A percentile compares a stretch with the other conserved stretches of the same genome.
phyloP scores from a whole-genome alignment of 2,113 vertebrate species.

The Forbesichthys agassizii region DNA sequence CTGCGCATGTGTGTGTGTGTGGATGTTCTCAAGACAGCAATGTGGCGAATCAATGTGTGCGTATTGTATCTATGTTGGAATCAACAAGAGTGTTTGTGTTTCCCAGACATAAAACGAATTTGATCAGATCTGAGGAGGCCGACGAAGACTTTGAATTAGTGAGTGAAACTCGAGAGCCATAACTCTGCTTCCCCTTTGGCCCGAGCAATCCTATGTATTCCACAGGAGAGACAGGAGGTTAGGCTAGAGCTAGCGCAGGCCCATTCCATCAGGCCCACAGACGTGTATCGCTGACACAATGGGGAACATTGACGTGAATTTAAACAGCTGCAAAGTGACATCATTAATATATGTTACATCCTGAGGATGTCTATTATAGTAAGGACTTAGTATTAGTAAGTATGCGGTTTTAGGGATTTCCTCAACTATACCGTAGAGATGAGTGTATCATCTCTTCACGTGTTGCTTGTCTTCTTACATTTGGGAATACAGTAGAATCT shows the following conservation, averaged over 20 bases:
- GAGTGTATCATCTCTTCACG: background rate
- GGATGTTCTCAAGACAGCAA: slow-evolving; percentile 31
- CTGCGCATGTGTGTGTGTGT: slow-evolving; percentile 30
- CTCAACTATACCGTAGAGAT: background rate
- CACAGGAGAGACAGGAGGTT: slow-evolving; percentile 44
- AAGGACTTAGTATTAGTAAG: slow-evolving; percentile 5
- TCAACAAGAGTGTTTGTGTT: slow-evolving; percentile 50
- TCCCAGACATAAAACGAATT: slow-evolving; percentile 51
- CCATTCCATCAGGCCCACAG: slow-evolving; percentile 32
- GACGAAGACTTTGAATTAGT: slow-evolving; percentile 43
- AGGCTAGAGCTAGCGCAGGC: slow-evolving; percentile 11
- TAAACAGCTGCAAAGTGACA: slow-evolving; percentile 59
- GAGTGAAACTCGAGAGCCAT: slow-evolving; percentile 53
- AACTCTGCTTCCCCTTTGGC: slow-evolving; percentile 27
- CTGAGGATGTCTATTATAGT: background rate
- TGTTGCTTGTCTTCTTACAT: background rate
- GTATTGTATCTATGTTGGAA: slow-evolving; percentile 21
- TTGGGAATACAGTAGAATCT: background rate
- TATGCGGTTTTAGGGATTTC: slow-evolving; percentile 6
- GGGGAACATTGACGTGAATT: slow-evolving; percentile 23
- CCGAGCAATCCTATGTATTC: slow-evolving; percentile 43
- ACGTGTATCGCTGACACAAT: slow-evolving; percentile 21
- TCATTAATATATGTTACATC: slow-evolving; percentile 29
- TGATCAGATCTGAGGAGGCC: slow-evolving; percentile 55
- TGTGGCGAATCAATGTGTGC: slow-evolving; percentile 39